A percentile compares a stretch with the other conserved stretches of the same genome.
These are phyloP conservation scores for Dreissena rostriformis DNA, from an alignment of 1,140 invertebrate genomes.

Conservation along the genomic window DNA sequence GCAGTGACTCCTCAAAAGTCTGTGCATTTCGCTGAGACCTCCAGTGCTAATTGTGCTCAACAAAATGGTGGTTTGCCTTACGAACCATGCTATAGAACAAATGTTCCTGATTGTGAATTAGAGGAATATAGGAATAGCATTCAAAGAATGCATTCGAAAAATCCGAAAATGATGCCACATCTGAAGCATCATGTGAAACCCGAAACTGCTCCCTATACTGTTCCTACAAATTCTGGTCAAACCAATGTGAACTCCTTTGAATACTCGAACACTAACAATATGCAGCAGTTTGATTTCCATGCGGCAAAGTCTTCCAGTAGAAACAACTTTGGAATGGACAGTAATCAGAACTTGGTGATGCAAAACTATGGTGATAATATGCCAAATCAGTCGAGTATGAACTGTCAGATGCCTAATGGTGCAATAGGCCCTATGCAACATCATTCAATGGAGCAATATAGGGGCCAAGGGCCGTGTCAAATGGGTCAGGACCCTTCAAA, in stretches of 20 bases:
- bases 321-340: slow-evolving; percentile 69
- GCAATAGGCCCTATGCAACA: slow-evolving; percentile 62
- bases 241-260: slow-evolving; percentile 60
- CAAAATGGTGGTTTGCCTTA: slow-evolving; percentile 55
- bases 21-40: slow-evolving; percentile 72
- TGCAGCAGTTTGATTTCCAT: slow-evolving; percentile 67
- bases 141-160: slow-evolving; percentile 70
- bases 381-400: slow-evolving; percentile 43
- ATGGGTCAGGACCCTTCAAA: slow-evolving; percentile 59
- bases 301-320: slow-evolving; percentile 55
- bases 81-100: slow-evolving; percentile 61
- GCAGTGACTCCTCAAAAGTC: slow-evolving; percentile 66
- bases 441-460: slow-evolving; percentile 59
- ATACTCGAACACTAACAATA: slow-evolving; percentile 50
- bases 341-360: slow-evolving; percentile 75
- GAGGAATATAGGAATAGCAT: slow-evolving; percentile 70
- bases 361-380: slow-evolving; percentile 64
- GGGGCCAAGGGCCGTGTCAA: slow-evolving; percentile 57
- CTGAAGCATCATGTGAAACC: slow-evolving; percentile 71
- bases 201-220: slow-evolving; percentile 76
- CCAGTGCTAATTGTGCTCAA: slow-evolving; percentile 39
- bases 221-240: slow-evolving; percentile 68
- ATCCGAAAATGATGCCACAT: slow-evolving; percentile 74
- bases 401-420: slow-evolving; percentile 52
- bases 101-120: slow-evolving; percentile 68